Evolutionary conservation across 2,113 vertebrate genomes (phyloP).

Genomic region (Cephalopholis sonnerati): DNA sequence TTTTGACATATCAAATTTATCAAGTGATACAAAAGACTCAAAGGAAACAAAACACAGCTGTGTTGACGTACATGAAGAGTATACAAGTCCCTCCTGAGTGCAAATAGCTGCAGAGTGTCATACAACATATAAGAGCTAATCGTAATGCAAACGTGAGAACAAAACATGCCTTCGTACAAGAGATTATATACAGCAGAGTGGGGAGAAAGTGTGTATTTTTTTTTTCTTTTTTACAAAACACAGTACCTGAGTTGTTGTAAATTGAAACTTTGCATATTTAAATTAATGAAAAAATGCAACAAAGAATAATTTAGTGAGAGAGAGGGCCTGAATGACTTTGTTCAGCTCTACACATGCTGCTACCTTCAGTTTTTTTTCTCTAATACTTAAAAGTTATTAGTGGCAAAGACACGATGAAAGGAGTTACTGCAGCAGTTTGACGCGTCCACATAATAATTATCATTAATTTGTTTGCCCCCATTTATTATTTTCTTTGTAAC

Average conservation of each 20-base stretch:
- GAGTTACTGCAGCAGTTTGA: not conserved
- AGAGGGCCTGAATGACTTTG: not conserved
- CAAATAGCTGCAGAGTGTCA: slow-evolving; percentile 40
- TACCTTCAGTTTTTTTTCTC: too few species aligned
- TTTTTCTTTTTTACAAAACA: slow-evolving; percentile 10
- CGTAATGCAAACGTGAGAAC: slow-evolving; percentile 1
- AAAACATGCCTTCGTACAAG: slow-evolving; percentile 14
- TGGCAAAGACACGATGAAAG: not conserved
- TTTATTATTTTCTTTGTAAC: not conserved
- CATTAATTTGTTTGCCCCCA: too few species aligned
- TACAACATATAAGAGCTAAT: not conserved
- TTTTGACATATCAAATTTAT: slow-evolving; percentile 3
- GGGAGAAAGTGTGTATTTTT: not conserved
- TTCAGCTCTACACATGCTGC: not conserved
- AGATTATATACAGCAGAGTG: not conserved
- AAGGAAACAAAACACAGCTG: slow-evolving; percentile 8
- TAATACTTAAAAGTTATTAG: too few species aligned
- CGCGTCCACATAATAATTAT: not conserved
- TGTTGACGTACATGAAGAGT: slow-evolving; percentile 23
- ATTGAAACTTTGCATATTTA: not conserved
- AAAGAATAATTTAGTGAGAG: slow-evolving; percentile 8
- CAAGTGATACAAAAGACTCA: slow-evolving; percentile 9
- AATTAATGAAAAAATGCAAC: not conserved
- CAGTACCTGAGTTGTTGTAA: not conserved
- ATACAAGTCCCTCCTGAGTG: slow-evolving; percentile 46